Conservation (phyloP, 92 coral and sea anemone species). For the Hydrozoanthus gracilis region DNA sequence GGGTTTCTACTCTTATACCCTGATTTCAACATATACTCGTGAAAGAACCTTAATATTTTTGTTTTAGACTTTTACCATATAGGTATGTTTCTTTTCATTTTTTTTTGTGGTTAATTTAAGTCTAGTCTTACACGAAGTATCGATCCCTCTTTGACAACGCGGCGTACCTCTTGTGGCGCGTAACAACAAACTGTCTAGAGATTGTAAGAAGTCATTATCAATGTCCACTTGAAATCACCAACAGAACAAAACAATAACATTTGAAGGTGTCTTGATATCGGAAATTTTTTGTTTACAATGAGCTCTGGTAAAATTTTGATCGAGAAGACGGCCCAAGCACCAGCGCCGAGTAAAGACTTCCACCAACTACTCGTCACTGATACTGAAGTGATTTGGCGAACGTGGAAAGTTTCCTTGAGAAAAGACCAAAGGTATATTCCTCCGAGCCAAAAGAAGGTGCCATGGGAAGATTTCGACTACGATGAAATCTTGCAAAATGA, state of each 20-base stretch:
- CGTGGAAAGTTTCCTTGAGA: constrained; percentile 91
- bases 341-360: constrained; percentile 98
- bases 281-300: constrained; percentile 42
- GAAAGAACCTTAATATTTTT: no score
- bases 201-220: background rate
- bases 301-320: constrained; percentile 72
- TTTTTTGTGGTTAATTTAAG: no score
- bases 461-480: constrained; percentile 93
- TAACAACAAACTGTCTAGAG: constrained; percentile 3
- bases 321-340: constrained; percentile 96
- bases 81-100: no score
- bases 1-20: no score
- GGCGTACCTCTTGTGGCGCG: background rate
- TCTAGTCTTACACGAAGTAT: constrained; percentile 26
- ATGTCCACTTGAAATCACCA: background rate
- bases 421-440: constrained; percentile 97
- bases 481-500: constrained; percentile 88
- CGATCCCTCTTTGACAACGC: background rate
- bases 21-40: no score
- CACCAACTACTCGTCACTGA: constrained; percentile 92
- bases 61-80: no score
- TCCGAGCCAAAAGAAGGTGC: constrained; percentile 88
- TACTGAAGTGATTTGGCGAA: constrained; percentile 89
- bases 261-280: background rate
- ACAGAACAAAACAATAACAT: background rate